Evolutionary conservation across 2,113 vertebrate genomes (phyloP).

Genomic region (Stigmatopora nigra): DNA sequence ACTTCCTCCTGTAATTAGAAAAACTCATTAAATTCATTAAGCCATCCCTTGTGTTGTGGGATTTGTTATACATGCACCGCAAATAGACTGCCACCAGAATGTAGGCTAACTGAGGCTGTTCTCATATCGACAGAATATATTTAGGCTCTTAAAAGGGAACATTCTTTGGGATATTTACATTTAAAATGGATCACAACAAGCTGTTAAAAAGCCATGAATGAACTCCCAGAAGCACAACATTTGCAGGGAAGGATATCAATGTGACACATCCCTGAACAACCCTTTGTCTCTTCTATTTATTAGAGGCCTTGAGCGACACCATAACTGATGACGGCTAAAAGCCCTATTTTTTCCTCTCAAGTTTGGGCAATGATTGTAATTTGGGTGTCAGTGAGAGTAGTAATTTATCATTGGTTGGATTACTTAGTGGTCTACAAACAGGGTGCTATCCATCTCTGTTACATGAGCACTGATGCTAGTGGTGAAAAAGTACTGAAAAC

Average conservation of each 20-base stretch:
- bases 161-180: background rate
- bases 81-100: constrained; percentile 33
- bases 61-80: constrained; percentile 63
- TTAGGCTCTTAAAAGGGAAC: background rate
- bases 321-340: constrained; percentile 67
- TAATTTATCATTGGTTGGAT: constrained; percentile 63
- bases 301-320: constrained; percentile 48
- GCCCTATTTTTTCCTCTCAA: constrained; percentile 32
- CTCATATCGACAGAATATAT: background rate
- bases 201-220: background rate
- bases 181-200: background rate
- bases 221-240: constrained; percentile 13
- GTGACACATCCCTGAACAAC: constrained; percentile 46
- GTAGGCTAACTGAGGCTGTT: constrained; percentile 10
- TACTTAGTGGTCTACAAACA: constrained; percentile 67
- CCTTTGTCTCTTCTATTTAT: constrained; percentile 64
- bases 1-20: constrained; percentile 65
- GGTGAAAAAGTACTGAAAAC: constrained; percentile 11
- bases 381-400: constrained; percentile 64
- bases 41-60: constrained; percentile 56
- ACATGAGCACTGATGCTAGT: constrained; percentile 13
- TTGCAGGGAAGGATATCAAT: constrained; percentile 35
- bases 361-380: constrained; percentile 59
- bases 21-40: constrained; percentile 72
- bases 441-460: constrained; percentile 66